phyloP scores from a whole-genome alignment of 2,797 vertebrate species.

The Gastrophryne carolinensis region DNA sequence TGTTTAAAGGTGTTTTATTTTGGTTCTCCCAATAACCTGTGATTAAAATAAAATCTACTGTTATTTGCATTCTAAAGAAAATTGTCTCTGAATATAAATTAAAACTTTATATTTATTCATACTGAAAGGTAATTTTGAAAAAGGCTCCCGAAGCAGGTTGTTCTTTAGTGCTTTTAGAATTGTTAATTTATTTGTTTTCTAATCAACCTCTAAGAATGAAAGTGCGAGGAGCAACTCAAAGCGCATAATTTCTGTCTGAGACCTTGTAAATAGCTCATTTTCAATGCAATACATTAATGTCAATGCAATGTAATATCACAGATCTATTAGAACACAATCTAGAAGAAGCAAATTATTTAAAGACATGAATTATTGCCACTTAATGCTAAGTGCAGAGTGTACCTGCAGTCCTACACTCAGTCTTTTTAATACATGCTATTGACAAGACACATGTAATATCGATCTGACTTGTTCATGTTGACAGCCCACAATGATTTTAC shows the following conservation, averaged over 20 bases:
- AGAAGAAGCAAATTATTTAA: slow-evolving; percentile 8
- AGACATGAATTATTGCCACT: not conserved
- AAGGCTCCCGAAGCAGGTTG: not conserved
- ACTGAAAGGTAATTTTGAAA: slow-evolving; percentile 7
- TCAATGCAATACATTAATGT: not conserved
- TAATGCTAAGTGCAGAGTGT: not conserved
- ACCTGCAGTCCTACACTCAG: not conserved
- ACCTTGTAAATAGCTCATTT: not conserved
- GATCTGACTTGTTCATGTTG: not conserved
- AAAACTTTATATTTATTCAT: slow-evolving; percentile 12
- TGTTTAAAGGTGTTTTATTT: not conserved
- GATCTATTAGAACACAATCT: not conserved
- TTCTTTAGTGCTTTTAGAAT: slow-evolving; percentile 10
- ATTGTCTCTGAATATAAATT: not conserved
- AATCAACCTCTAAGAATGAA: not conserved
- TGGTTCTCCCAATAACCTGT: not conserved
- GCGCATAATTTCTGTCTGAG: slow-evolving; percentile 13
- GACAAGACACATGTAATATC: slow-evolving; percentile 3
- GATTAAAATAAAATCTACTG: not conserved
- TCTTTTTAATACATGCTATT: slow-evolving; percentile 1
- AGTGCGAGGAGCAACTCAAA: not conserved
- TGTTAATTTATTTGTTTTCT: slow-evolving; percentile 29
- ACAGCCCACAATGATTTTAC: not conserved
- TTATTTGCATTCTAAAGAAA: slow-evolving; percentile 7
- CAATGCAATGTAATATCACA: not conserved